Evolutionary conservation across 2,797 vertebrate species (phyloP).

Genomic region (Numenius phaeopus): DNA sequence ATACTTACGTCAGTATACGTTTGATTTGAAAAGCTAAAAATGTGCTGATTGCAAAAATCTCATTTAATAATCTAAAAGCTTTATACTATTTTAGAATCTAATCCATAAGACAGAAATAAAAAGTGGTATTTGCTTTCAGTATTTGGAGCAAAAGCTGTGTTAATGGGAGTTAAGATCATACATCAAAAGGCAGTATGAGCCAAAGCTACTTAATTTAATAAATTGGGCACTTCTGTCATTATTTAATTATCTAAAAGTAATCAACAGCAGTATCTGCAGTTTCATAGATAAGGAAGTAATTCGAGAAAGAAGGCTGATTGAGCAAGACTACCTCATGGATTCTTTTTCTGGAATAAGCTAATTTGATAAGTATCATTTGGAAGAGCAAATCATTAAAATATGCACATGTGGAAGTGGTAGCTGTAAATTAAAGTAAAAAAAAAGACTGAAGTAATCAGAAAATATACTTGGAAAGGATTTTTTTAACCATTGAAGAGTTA

Average conservation of each 20-base stretch:
- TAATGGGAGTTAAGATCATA: not conserved
- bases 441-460: not conserved
- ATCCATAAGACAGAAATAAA: not conserved
- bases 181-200: not conserved
- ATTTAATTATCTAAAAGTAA: constrained; percentile 48
- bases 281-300: constrained; percentile 27
- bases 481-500: not conserved
- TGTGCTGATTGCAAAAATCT: not conserved
- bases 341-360: constrained; percentile 23
- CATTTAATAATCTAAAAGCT: not conserved
- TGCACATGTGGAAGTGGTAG: not conserved
- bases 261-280: constrained; percentile 27
- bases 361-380: constrained; percentile 12
- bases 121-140: not conserved
- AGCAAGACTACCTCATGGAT: not conserved
- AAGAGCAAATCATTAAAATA: not conserved
- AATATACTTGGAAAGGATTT: not conserved
- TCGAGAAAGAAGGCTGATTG: not conserved
- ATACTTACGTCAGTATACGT: not conserved
- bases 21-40: not conserved
- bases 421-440: not conserved
- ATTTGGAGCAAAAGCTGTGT: not conserved
- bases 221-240: not conserved
- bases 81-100: not conserved
- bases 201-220: constrained; percentile 16